Base-by-base conservation (phyloP, 2,888 invertebrate species). In the Nomada hirtipes region DNA sequence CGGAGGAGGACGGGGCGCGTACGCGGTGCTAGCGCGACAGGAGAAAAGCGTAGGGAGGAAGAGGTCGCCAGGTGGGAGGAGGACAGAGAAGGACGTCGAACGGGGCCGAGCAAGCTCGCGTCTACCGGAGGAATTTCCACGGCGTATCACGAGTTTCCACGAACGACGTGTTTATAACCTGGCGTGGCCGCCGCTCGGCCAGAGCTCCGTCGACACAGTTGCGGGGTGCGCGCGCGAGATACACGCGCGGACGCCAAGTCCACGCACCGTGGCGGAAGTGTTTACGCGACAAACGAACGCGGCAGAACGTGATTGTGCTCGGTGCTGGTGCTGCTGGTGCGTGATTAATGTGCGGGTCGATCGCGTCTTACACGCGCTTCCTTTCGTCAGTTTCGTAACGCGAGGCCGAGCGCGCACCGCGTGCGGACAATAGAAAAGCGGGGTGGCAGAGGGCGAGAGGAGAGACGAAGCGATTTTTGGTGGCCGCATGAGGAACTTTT, bases 311-410 rank as follows among this genome's bases (percentile, higher is more conserved):
- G 88, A 74, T 82, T 86, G 88, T 88, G 88, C 15, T 87, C 76
- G 79, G 76, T 85, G 88, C 60, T 86, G 88, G 83, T 86, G 88
- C 60, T 82, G 85, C 53, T 85, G 73, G 78, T 86, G 80, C 78
- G 87, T 87, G 88, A 86, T 87, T 73, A 81, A 75, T 83, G 86
- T 88, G 86, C 69, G 71, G 80, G 78, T 85, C 74, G 70, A 67
- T 72, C 81, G 84, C 72, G 76, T 59, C 2, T 47, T 13, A 71
- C 55, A 36, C 79, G 82, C 50, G 79, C 57, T 82, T 53, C 47
- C 42, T 44, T 42, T 55, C 59, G 59, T 52, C 75, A 74, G 63
- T 53, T 29, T 67, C 47, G 20, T 53, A 50, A 67, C 57, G 59
- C 23, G 20, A 44, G 3, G 15, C 42, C 42, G 29, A 36, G 26